Evolutionary conservation across 2,113 vertebrate genomes (phyloP), one percentile per base, ranked within the genome.

Genomic region (Cervus canadensis): DNA sequence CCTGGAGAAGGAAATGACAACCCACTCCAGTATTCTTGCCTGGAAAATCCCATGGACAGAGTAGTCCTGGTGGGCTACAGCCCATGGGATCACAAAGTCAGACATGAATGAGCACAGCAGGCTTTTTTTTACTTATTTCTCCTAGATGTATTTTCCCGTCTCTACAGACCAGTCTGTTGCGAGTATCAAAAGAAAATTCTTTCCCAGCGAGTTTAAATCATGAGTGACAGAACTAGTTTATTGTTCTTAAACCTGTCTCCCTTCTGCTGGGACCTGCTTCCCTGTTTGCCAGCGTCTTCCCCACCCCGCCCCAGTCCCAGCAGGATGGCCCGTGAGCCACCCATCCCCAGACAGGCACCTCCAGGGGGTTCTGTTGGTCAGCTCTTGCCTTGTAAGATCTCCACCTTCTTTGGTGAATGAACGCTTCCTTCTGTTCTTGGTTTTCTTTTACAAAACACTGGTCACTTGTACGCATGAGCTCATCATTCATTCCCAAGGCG

Each of bases 301-400:
- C 14, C 5, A 26, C 60, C 2, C 10, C 2, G 0, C 56, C 2
- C 10, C 3, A 0, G 2, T 26, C 26, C 14, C 30, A 12, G 13
- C 17, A 33, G 85, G 36, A 11, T 4, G 48, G 26, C 25, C n/a
- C n/a, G 33, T 91, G 45, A 33, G 33, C 16, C 3, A 0, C 33
- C 59, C 36, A 59, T 19, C 28, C 1, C 3, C 7, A 43, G 85
- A 60, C 14, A 6, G 7, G 26, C 62, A 21, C 71, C 33, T 60
- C 25, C 2, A 45, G 50, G 67, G 33, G 74, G 21, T n/a, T 78
- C 56, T 25, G 56, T 17, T 0, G 9, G 28, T 19, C 21, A 54
- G 50, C 43, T 86, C 43, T 84, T 62, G 85, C 76, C 87, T 83
- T 48, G 0, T 28, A 11, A 62, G 84, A 23, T 15, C 76, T 43